These are phyloP conservation scores for Xyrichtys novacula DNA, from an alignment of 2,797 vertebrate species.

Conservation along the genomic window DNA sequence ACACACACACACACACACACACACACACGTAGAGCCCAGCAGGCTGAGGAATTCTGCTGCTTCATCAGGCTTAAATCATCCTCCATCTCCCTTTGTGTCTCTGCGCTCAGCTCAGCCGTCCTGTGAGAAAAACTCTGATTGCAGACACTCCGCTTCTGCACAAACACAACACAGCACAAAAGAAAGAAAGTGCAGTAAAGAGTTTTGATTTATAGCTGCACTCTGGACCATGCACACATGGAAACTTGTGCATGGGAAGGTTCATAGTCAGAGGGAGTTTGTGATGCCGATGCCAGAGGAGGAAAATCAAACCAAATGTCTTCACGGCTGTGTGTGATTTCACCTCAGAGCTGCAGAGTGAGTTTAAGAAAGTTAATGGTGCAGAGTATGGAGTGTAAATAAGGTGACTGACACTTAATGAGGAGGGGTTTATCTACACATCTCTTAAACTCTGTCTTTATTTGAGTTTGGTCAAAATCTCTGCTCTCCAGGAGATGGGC, in stretches of 20 bases:
- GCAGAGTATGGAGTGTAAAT: not conserved
- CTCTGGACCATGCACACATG: not conserved
- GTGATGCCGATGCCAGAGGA: not conserved
- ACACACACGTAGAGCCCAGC: conserved; percentile 13
- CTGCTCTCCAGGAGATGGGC: not conserved
- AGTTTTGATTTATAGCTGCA: conserved; percentile 3
- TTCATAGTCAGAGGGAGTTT: not conserved
- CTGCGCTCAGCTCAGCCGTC: conserved; percentile 15
- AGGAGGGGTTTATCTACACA: too few species aligned
- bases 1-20: conserved; percentile 36
- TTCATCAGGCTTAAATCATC: conserved; percentile 42
- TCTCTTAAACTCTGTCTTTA: too few species aligned
- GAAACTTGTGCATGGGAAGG: conserved; percentile 7
- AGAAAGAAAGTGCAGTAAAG: not conserved
- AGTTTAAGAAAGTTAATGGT: not conserved
- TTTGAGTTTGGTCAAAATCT: not conserved
- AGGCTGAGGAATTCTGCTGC: conserved; percentile 44
- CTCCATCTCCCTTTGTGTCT: conserved; percentile 31
- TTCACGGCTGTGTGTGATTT: not conserved
- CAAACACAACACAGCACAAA: not conserved
- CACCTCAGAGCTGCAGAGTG: not conserved
- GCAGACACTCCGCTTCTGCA: not conserved
- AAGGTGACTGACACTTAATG: too few species aligned
- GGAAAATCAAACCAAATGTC: not conserved
- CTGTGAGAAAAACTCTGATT: conserved; percentile 20